Evolutionary conservation across 2,113 vertebrate genomes (phyloP).

Genomic region (Eclectus roratus): DNA sequence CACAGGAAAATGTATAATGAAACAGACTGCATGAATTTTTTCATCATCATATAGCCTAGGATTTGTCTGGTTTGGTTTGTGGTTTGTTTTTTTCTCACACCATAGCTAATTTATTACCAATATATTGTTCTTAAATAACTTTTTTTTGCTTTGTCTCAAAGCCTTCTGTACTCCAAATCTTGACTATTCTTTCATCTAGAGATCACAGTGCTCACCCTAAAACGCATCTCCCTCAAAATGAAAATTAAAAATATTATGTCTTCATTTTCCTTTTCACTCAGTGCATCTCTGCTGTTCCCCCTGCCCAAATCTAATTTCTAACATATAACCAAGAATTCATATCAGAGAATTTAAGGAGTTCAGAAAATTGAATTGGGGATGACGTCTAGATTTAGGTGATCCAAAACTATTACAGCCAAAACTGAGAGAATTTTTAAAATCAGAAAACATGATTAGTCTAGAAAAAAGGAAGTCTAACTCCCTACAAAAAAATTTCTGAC

Average conservation of each 20-base stretch:
- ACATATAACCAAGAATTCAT: neutral
- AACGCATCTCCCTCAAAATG: neutral
- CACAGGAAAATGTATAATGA: neutral
- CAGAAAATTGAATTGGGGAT: neutral
- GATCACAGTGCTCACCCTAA: neutral
- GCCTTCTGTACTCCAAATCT: neutral
- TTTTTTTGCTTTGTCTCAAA: neutral
- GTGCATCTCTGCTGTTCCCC: neutral
- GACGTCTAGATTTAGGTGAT: neutral
- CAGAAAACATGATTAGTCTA: neutral
- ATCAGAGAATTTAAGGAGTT: neutral
- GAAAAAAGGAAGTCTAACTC: neutral
- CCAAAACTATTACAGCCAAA: neutral
- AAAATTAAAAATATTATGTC: neutral
- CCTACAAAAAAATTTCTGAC: neutral
- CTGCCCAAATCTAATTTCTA: neutral
- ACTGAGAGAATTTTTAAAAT: neutral
- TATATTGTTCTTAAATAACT: neutral
- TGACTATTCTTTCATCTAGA: neutral
- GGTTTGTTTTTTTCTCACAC: accelerated
- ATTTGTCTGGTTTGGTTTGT: neutral
- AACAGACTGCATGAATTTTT: neutral
- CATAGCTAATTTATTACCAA: neutral
- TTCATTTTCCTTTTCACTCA: neutral
- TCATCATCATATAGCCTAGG: neutral